Evolutionary conservation across 2,797 vertebrate species (phyloP).

Genomic region (Diplodus sargus): DNA sequence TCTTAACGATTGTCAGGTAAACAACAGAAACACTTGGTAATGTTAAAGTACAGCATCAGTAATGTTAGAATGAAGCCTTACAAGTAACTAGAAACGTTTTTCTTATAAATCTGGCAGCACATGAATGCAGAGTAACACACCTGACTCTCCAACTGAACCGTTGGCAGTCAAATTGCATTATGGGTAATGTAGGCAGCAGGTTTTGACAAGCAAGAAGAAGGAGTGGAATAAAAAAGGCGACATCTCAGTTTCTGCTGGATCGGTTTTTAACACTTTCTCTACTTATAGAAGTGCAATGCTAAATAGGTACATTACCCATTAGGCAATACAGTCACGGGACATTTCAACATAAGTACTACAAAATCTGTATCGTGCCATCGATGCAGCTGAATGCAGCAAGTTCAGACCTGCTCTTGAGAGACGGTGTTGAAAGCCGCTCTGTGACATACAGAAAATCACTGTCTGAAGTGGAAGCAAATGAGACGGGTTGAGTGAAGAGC

Average conservation of each 20-base stretch:
- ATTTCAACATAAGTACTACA: background rate
- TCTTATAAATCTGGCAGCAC: no score
- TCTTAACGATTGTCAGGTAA: no score
- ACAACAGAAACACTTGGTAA: no score
- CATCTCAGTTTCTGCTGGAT: background rate
- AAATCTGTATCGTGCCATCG: background rate
- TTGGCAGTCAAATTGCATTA: background rate
- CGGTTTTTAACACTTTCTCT: background rate
- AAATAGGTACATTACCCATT: background rate
- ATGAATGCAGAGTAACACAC: background rate
- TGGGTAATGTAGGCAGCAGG: background rate
- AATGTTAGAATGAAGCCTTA: no score
- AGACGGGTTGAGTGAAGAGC: background rate
- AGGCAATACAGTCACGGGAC: background rate
- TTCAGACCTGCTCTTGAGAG: background rate
- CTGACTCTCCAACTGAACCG: background rate
- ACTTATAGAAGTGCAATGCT: background rate
- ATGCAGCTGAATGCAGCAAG: background rate
- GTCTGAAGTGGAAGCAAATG: conserved; percentile 18
- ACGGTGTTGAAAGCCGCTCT: background rate
- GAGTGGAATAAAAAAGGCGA: background rate
- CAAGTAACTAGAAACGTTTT: no score
- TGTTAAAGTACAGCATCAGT: no score
- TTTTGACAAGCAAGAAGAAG: conserved; percentile 1
- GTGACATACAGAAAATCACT: conserved; percentile 5